A percentile compares a stretch with the other conserved stretches of the same genome.
phyloP scores from a whole-genome alignment of 2,888 invertebrate genomes.

The Hylaea fasciaria region DNA sequence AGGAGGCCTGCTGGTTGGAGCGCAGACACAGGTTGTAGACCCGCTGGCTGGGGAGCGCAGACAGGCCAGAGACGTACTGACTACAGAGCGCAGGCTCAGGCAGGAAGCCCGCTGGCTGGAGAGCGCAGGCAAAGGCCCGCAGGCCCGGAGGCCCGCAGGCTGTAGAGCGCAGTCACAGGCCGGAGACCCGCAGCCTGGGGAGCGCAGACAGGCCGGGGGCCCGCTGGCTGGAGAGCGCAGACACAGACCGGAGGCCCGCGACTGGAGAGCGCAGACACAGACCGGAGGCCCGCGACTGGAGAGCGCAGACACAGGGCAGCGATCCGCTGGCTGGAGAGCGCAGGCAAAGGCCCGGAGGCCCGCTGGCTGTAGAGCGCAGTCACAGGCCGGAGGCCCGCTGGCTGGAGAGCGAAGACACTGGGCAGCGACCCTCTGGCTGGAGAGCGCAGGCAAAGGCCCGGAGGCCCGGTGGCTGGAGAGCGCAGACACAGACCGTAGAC shows the following conservation, averaged over 20 bases:
- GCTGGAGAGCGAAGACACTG: not conserved
- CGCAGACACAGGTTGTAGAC: slow-evolving; percentile 2
- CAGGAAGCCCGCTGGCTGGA: not conserved
- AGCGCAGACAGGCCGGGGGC: not conserved
- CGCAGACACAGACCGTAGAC: not conserved
- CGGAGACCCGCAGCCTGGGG: not conserved
- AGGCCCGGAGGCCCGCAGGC: not conserved
- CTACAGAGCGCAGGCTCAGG: not conserved
- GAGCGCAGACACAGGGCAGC: not conserved
- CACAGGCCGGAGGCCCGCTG: not conserved
- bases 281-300: not conserved
- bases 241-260: slow-evolving; percentile 6
- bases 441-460: not conserved
- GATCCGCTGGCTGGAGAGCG: not conserved
- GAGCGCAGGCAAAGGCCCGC: not conserved
- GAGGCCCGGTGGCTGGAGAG: not conserved
- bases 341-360: not conserved
- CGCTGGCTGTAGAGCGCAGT: not conserved
- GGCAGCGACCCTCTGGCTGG: not conserved
- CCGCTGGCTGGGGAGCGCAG: not conserved
- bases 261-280: not conserved
- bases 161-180: not conserved
- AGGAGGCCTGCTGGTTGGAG: not conserved
- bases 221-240: not conserved
- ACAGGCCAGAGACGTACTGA: not conserved